Conservation (phyloP, 2,113 vertebrate species). For the Leptodactylus fuscus region DNA sequence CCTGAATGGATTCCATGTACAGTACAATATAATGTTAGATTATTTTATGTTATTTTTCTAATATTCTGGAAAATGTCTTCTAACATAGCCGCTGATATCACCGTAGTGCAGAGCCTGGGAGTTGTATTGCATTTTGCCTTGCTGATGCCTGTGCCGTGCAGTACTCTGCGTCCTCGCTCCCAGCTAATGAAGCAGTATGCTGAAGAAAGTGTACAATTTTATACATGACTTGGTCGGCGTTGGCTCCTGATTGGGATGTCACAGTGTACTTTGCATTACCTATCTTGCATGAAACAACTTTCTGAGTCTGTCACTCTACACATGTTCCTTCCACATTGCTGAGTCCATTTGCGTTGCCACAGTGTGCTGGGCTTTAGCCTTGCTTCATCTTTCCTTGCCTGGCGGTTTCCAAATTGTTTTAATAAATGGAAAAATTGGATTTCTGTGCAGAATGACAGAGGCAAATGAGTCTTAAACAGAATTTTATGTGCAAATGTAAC, state of each 20-base stretch:
- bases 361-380: background rate
- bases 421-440: slow-evolving; percentile 16
- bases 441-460: slow-evolving; percentile 12
- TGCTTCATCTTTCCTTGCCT: background rate
- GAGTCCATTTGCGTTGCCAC: slow-evolving; percentile 31
- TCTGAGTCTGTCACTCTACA: slow-evolving; percentile 18
- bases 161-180: background rate
- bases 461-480: background rate
- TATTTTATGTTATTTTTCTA: no score
- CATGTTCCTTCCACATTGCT: slow-evolving; percentile 33
- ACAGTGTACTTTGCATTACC: slow-evolving; percentile 10
- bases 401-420: background rate
- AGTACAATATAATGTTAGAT: no score
- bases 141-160: no score
- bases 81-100: no score
- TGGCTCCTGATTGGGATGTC: slow-evolving; percentile 13
- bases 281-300: slow-evolving; percentile 37
- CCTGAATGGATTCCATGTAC: no score
- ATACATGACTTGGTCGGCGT: background rate
- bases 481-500: background rate
- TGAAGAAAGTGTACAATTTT: slow-evolving; percentile 12
- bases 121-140: no score
- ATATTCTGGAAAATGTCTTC: no score
- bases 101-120: no score
- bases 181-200: background rate